Percentiles rank a stretch among this genome's conserved stretches.
These are phyloP conservation scores for Drosophila incognita DNA, from an alignment of 2,888 invertebrate species.

Conservation along the genomic window DNA sequence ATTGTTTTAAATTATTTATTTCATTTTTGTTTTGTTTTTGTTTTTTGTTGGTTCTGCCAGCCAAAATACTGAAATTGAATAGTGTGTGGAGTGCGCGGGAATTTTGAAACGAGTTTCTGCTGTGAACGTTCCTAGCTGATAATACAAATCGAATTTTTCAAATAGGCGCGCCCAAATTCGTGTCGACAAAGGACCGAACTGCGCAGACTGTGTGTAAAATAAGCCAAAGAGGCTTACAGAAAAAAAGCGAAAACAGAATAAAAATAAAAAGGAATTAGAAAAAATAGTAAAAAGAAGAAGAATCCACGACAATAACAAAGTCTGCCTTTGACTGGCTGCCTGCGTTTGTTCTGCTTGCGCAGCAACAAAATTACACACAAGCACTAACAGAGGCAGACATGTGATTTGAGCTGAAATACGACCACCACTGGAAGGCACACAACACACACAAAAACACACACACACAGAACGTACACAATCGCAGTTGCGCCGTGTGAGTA, in stretches of 20 bases:
- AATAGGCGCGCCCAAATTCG: conserved; percentile 50
- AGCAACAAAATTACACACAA: conserved; percentile 64
- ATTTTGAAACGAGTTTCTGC: conserved; percentile 35
- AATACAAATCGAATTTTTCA: conserved; percentile 17
- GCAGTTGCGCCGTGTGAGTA: conserved; percentile 38
- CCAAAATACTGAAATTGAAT: conserved; percentile 9
- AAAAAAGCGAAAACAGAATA: conserved; percentile 8
- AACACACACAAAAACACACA: conserved; percentile 25
- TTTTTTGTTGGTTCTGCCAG: conserved; percentile 31
- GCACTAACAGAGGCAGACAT: conserved; percentile 52
- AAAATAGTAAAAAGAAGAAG: conserved; percentile 3
- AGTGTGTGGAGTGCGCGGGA: conserved; percentile 50
- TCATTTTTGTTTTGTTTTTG: conserved; percentile 38
- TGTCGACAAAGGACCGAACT: conserved; percentile 11
- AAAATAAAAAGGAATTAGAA: conserved; percentile 13
- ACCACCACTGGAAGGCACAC: conserved; percentile 61
- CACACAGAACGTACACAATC: conserved; percentile 14
- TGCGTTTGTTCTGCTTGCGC: conserved; percentile 62
- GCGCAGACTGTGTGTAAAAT: conserved; percentile 2
- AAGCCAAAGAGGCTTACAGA: conserved; percentile 28
- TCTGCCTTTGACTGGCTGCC: conserved; percentile 39
- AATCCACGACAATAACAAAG: conserved; percentile 54
- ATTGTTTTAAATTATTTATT: conserved; percentile 23
- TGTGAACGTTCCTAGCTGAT: conserved; percentile 18
- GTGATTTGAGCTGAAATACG: conserved; percentile 74